Percentiles rank a stretch among this genome's conserved stretches.
Evolutionary conservation across 2,797 vertebrate species (phyloP).

Genomic region (Sebastes matsubarae): DNA sequence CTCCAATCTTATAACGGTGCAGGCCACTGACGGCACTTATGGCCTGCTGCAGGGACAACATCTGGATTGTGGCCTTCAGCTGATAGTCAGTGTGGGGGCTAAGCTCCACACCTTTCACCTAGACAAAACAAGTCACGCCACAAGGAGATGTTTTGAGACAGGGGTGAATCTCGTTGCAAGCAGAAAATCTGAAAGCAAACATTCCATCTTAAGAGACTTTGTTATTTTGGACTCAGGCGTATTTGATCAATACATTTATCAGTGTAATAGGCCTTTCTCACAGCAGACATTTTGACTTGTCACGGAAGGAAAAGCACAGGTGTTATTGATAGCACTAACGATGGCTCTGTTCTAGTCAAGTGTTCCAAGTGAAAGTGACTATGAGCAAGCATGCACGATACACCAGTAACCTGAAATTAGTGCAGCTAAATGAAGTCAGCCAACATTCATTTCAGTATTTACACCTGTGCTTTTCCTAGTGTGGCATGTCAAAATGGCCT

Average conservation of each 20-base stretch:
- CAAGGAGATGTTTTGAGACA: background rate
- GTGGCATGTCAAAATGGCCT: background rate
- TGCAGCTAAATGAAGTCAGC: background rate
- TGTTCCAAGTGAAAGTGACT: background rate
- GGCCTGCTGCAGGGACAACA: slow-evolving; percentile 93
- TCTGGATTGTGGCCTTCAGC: slow-evolving; percentile 91
- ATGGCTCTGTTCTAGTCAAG: background rate
- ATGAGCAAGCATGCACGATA: background rate
- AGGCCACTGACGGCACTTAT: slow-evolving; percentile 90
- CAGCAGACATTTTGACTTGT: background rate
- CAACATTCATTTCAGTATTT: background rate
- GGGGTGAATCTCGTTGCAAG: background rate
- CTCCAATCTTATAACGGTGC: slow-evolving; percentile 93
- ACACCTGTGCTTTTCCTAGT: background rate
- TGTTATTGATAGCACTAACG: background rate
- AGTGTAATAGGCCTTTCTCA: background rate
- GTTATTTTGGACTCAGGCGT: background rate
- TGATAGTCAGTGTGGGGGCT: slow-evolving; percentile 98
- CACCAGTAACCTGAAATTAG: background rate
- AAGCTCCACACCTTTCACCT: slow-evolving; percentile 94
- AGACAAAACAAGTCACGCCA: background rate
- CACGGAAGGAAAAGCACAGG: background rate
- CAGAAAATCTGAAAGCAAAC: background rate
- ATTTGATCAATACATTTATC: background rate
- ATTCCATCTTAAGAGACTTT: background rate